These are phyloP conservation scores for Salvator merianae DNA, from an alignment of 2,113 vertebrate genomes.

Conservation along the genomic window DNA sequence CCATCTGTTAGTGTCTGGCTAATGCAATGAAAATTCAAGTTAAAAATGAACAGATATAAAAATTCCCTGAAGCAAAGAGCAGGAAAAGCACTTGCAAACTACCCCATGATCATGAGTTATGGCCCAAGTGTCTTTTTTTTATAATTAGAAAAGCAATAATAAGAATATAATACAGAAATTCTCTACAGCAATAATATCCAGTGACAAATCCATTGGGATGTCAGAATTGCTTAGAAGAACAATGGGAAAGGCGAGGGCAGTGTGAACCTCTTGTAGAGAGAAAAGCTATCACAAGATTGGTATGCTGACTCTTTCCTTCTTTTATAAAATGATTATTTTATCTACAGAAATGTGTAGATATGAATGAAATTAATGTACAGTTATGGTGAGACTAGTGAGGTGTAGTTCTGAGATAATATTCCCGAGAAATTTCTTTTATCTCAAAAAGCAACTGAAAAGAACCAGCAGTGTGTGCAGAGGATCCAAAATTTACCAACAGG, in stretches of 20 bases:
- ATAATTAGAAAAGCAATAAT: not conserved
- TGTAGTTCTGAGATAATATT: not conserved
- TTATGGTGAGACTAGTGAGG: not conserved
- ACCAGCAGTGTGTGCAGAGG: not conserved
- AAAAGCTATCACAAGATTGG: not conserved
- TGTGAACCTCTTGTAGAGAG: not conserved
- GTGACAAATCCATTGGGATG: not conserved
- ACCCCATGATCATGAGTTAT: not conserved
- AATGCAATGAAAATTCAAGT: constrained; percentile 4
- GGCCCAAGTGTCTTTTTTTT: not conserved
- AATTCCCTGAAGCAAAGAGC: not conserved
- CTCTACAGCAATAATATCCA: not conserved
- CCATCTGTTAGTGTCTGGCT: not conserved
- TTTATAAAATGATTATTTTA: not conserved
- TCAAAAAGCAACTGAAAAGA: not conserved
- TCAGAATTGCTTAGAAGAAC: not conserved
- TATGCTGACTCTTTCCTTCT: not conserved
- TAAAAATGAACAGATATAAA: constrained; percentile 14
- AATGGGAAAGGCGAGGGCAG: not conserved
- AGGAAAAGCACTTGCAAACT: not conserved
- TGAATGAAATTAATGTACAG: not conserved
- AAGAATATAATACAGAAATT: not conserved
- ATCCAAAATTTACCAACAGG: too few relatives aligned
- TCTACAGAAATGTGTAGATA: not conserved
- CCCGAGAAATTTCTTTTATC: not conserved